A percentile compares a stretch with the other conserved stretches of the same genome.
These are phyloP conservation scores for Tinea semifulvella DNA, from an alignment of 2,888 invertebrate species.

Conservation along the genomic window DNA sequence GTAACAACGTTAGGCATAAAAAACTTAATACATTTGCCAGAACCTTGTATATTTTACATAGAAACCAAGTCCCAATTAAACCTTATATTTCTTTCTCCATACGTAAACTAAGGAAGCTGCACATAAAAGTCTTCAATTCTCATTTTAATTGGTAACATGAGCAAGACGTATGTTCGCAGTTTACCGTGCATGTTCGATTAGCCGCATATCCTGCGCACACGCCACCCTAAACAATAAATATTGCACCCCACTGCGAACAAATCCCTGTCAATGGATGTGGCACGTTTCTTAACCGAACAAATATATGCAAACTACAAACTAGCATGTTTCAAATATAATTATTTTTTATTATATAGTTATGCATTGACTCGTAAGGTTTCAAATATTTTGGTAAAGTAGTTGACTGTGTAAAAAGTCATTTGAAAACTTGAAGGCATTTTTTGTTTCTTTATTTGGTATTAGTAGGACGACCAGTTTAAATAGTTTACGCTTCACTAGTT, in stretches of 20 bases:
- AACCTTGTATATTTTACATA: no score
- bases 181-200: conserved; percentile 27
- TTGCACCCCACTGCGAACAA: conserved; percentile 45
- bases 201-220: conserved; percentile 49
- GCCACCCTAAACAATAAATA: conserved; percentile 45
- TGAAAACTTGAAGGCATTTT: not conserved
- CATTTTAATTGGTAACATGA: conserved; percentile 11
- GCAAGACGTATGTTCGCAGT: conserved; percentile 11
- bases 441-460: no score
- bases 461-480: not conserved
- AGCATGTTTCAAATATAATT: no score
- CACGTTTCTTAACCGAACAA: conserved; percentile 47
- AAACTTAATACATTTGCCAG: no score
- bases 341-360: not conserved
- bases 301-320: conserved; percentile 26
- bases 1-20: no score
- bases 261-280: conserved; percentile 26
- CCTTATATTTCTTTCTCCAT: no score
- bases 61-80: no score
- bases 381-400: no score
- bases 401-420: no score
- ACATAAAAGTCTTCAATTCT: conserved; percentile 6
- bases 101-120: not conserved
- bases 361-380: not conserved
- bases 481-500: conserved; percentile 11